These are phyloP conservation scores for Chromis chromis DNA, from an alignment of 2,797 vertebrate species.

Conservation along the genomic window DNA sequence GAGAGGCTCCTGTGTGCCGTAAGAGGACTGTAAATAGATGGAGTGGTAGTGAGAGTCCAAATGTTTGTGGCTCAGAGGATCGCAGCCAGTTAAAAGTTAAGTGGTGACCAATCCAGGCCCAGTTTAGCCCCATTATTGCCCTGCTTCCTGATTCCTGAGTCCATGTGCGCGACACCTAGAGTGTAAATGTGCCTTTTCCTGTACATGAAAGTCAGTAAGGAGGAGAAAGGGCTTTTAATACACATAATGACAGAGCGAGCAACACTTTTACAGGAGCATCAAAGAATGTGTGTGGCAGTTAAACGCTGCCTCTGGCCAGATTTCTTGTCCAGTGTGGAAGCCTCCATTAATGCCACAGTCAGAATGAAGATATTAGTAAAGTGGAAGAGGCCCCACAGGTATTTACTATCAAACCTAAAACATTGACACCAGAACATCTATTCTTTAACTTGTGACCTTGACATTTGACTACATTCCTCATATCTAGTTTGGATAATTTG, in stretches of 20 bases:
- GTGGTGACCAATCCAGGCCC: constrained; percentile 7
- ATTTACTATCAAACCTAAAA: too few relatives aligned
- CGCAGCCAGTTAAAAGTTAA: neutral
- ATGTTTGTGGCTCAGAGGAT: constrained; percentile 42
- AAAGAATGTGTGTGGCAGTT: constrained; percentile 2
- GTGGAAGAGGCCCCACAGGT: too few relatives aligned
- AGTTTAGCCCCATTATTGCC: constrained; percentile 36
- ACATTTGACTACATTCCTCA: neutral
- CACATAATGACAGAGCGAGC: constrained; percentile 6
- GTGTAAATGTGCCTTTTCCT: neutral
- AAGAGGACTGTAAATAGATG: constrained; percentile 40
- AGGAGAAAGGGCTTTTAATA: neutral
- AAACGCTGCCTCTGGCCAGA: constrained; percentile 1
- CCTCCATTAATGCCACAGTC: constrained; percentile 11
- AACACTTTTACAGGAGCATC: neutral
- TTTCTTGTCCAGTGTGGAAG: neutral
- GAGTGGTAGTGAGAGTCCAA: constrained; percentile 30
- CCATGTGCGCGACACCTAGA: constrained; percentile 12
- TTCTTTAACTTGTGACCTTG: constrained; percentile 45
- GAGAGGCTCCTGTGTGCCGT: constrained; percentile 11
- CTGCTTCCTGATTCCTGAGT: constrained; percentile 15
- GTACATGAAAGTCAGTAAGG: neutral
- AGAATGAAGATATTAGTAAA: constrained; percentile 4
- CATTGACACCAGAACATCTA: too few relatives aligned
- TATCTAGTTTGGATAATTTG: neutral